Evolutionary conservation across 2,888 invertebrate species (phyloP).

Genomic region (Drosophila neoperkinsi): DNA sequence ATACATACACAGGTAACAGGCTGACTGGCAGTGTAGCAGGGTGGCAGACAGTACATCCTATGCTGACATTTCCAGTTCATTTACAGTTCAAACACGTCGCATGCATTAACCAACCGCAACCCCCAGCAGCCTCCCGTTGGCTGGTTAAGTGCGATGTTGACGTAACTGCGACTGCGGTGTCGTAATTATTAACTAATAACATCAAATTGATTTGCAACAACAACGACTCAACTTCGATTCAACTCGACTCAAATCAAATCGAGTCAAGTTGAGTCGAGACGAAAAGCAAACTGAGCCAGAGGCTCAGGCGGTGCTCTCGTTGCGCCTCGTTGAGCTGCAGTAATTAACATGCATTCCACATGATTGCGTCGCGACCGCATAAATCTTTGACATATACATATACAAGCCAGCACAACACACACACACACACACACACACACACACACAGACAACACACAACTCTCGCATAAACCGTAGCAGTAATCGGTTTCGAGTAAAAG

Average conservation of each 20-base stretch:
- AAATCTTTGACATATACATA: conserved; percentile 59
- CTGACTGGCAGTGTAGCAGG: background rate
- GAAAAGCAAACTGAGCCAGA: background rate
- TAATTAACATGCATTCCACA: conserved; percentile 82
- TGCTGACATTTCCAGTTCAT: conserved; percentile 78
- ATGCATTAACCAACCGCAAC: conserved; percentile 73
- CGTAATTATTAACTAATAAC: conserved; percentile 80
- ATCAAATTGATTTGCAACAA: conserved; percentile 81
- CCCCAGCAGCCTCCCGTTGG: conserved; percentile 3
- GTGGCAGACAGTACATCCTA: conserved; percentile 38
- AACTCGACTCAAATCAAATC: background rate
- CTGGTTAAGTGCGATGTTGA: conserved; percentile 73
- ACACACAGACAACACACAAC: conserved; percentile 12
- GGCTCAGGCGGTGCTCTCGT: conserved; percentile 17
- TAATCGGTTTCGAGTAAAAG: conserved; percentile 75
- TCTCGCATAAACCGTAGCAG: conserved; percentile 34
- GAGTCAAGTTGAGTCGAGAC: background rate
- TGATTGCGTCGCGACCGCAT: conserved; percentile 74
- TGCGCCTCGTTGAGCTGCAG: conserved; percentile 51
- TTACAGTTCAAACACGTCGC: conserved; percentile 79
- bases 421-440: conserved; percentile 14
- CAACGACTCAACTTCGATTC: conserved; percentile 27
- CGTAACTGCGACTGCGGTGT: conserved; percentile 63
- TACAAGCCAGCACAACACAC: conserved; percentile 6
- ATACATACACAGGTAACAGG: background rate